Evolutionary conservation across 1,140 invertebrate species (phyloP), one percentile per base, ranked within the genome.

Genomic region (Marisa cornuarietis): DNA sequence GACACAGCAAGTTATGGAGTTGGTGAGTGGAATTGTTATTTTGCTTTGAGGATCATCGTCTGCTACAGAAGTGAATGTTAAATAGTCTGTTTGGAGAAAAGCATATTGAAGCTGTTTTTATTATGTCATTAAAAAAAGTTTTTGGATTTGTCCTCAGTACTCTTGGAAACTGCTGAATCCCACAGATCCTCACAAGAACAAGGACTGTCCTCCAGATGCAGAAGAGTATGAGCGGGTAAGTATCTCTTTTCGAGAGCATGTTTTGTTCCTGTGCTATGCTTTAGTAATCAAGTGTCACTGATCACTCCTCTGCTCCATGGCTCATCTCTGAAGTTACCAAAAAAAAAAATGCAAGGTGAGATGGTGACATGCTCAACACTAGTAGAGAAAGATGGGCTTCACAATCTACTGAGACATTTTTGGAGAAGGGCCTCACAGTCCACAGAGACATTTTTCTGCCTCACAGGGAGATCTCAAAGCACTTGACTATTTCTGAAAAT

Each of bases 121-220:
- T 51, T 8, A 72, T 51, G 11, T 14, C 16, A 58, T 58, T 11
- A 58, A 14, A 11, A 58, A 58, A 6, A 58, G 9, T 4, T 42
- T 1, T 22, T 75, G 51, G 18, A 22, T 77, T 82, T 58, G 78
- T 42, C 83, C 87, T 78, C 72, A 92, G 83, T 99, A 98, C 90
- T 98, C 96, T 8, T 99, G 98, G 98, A 99, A 99, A 92, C 92
- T 99, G 58, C 92, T 99, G 80, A 97, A 99, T 92, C 98, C 98
- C 13, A 99, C 98, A 6, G 98, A 99, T 92, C 96, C 98, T 90
- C 96, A 98, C 91, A 95, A 96, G 91, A 99, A 99, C 90, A 95
- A 96, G 83, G 94, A 96, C 85, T 99, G 98, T 89, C 98, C 98
- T 0, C 93, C 94, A 26, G 97, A 99, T 89, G 98, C 98, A n/a